These are phyloP conservation scores for Yponomeuta evonymella DNA, from an alignment of 2,888 invertebrate genomes.

Conservation along the genomic window DNA sequence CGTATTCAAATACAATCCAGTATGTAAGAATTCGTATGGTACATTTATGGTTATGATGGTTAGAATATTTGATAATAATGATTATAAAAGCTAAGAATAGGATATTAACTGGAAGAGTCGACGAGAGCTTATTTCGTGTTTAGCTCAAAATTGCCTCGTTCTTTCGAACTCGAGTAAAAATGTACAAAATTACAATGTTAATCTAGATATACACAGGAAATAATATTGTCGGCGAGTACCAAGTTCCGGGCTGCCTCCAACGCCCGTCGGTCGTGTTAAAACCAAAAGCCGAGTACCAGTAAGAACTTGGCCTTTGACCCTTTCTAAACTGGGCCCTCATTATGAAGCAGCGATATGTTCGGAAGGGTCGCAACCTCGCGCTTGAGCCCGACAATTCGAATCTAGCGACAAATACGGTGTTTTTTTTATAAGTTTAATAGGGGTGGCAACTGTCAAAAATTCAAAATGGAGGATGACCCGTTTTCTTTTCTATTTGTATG, in stretches of 20 bases:
- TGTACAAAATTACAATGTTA: slow-evolving; percentile 5
- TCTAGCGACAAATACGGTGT: too few species aligned
- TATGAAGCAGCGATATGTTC: too few species aligned
- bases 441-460: too few species aligned
- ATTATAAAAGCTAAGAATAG: too few species aligned
- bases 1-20: not conserved
- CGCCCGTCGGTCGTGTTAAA: slow-evolving; percentile 7
- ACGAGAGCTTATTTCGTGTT: not conserved
- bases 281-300: not conserved
- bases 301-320: not conserved
- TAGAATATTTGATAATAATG: too few species aligned
- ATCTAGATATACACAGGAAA: slow-evolving; percentile 5
- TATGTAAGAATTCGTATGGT: not conserved
- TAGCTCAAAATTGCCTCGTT: not conserved
- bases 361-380: too few species aligned
- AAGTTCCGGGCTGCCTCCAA: not conserved
- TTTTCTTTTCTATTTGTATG: too few species aligned
- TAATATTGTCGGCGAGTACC: not conserved
- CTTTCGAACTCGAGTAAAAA: not conserved
- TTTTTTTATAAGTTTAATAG: too few species aligned
- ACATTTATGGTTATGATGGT: not conserved
- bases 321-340: not conserved
- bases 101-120: not conserved
- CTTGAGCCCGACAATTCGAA: too few species aligned
- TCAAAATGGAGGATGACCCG: too few species aligned